Conservation (phyloP, 1,140 invertebrate genomes). For the Melanaphis sacchari region DNA sequence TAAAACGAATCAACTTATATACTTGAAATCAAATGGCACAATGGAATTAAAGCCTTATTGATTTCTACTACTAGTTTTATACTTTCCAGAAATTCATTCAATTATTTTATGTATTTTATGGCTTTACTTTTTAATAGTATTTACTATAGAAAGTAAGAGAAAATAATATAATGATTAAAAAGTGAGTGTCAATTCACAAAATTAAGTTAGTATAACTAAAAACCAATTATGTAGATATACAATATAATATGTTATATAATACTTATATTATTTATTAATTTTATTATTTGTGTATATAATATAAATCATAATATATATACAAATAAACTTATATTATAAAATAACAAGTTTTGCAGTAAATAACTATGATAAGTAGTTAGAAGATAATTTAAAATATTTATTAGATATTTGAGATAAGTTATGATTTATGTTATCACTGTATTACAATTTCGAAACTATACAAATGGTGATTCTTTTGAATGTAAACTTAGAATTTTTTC, state of each 20-base stretch:
- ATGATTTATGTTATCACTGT: background rate
- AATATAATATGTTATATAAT: background rate
- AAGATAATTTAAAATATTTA: no score
- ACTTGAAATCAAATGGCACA: background rate
- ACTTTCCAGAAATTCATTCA: conserved; percentile 32
- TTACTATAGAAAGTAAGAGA: conserved; percentile 21
- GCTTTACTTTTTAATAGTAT: background rate
- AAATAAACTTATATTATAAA: no score
- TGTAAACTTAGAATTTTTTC: background rate
- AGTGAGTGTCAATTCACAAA: background rate
- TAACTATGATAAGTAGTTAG: no score
- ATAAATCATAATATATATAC: background rate
- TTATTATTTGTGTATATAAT: background rate
- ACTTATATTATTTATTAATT: background rate
- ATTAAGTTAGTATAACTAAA: background rate
- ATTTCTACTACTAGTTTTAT: background rate
- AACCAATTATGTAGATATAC: background rate
- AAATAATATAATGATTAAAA: background rate
- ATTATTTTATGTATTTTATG: conserved; percentile 10
- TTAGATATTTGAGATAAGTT: background rate
- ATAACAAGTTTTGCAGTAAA: background rate
- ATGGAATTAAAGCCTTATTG: background rate
- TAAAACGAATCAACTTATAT: background rate
- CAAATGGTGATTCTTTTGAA: background rate
- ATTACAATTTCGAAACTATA: background rate